Base-by-base conservation (phyloP, 2,113 vertebrate genomes). In the Pyrgilauda ruficollis region DNA sequence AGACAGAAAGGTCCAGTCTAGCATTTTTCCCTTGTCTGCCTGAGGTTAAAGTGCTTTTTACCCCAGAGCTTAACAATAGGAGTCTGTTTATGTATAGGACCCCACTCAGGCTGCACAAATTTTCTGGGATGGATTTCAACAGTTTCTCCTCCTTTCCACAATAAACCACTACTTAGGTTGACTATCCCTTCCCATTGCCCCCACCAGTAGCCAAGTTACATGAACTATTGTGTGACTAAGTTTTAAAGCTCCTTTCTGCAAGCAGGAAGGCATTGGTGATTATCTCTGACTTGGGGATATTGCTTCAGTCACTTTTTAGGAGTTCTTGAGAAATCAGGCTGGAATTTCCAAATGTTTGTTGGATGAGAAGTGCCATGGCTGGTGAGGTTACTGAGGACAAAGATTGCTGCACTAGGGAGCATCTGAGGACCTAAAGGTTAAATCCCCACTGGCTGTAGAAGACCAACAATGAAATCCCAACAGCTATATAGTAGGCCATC, bases 291-390 rank as follows among this genome's bases (percentile, higher is more conserved):
- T 73, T 46, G 47, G 52, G 50, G 33, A 70, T 80, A 77, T 94
- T 94, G 59, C 72, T 95, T 93, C 68, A 93, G 75, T 85, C 46
- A 58, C 70, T 96, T 91, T 82, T 88, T 68, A 90, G 75, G 67
- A 90, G 75, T 66, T 82, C 84, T 95, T 93, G 84, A 89, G 94
- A 92, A 95, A 96, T 63, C 24, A 15, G 35, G 12, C 43, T 88
- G 78, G 67, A 80, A 93, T 89, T 95, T 84, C 66, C 67, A 87
- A 92, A 50, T 68, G 39, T 90, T 70, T 93, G 30, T 75, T 66
- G n/a, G 64, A 67, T 44, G 39, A 82, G 53, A 53, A 90, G n/a
- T 28, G n/a, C 50, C 46, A 61, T 55, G 81, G 58, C 30, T 19
- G 7, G 27, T 72, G 47, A 83, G 75, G 56, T 80, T 95, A 83